Conservation (phyloP, 2,113 vertebrate species). For the Spheniscus mendiculus region DNA sequence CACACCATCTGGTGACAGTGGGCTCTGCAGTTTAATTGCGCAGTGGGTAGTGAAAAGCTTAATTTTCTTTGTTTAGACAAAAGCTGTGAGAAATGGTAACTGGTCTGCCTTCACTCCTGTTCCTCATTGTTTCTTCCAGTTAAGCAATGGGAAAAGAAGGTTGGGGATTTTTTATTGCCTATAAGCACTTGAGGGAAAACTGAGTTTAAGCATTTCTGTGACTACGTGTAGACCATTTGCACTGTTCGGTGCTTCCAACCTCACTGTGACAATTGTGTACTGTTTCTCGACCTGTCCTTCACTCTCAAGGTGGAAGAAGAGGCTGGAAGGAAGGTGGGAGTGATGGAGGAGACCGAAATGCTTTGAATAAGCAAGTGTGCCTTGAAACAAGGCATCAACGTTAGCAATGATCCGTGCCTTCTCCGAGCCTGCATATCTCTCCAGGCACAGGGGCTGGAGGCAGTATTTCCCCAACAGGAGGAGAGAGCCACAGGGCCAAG, state of each 20-base stretch:
- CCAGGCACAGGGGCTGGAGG: background rate
- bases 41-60: background rate
- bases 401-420: background rate
- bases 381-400: background rate
- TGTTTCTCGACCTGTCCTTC: background rate
- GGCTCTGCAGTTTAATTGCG: background rate
- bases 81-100: background rate
- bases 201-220: background rate
- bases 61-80: background rate
- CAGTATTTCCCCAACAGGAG: background rate
- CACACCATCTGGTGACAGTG: background rate
- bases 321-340: background rate
- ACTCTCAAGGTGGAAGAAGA: background rate
- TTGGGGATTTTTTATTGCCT: background rate
- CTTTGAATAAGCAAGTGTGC: background rate
- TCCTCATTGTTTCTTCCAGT: background rate
- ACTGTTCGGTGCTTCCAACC: background rate
- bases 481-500: background rate
- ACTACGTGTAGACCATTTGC: fast-evolving
- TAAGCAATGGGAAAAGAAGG: background rate
- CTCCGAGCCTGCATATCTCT: background rate
- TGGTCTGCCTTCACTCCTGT: background rate
- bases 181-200: background rate
- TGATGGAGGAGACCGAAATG: background rate
- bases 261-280: background rate